Conservation (phyloP, 1,140 invertebrate species). For the Hesperophylax magnus region DNA sequence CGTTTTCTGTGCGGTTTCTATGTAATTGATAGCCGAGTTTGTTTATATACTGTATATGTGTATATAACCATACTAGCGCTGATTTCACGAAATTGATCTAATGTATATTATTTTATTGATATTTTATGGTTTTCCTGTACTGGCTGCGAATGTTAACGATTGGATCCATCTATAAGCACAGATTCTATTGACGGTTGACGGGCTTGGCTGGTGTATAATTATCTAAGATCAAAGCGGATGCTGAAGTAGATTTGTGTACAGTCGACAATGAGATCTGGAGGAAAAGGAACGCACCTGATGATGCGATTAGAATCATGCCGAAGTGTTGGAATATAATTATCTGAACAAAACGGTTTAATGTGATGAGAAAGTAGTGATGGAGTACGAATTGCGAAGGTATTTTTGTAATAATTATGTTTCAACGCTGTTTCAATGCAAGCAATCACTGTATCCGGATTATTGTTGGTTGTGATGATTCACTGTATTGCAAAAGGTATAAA, state of each 20-base stretch:
- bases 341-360: not conserved
- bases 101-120: too few relatives aligned
- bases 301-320: not conserved
- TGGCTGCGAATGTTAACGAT: not conserved
- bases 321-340: not conserved
- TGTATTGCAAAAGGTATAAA: too few relatives aligned
- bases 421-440: too few relatives aligned
- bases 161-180: not conserved
- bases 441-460: too few relatives aligned
- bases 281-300: not conserved
- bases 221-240: conserved; percentile 10
- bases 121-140: too few relatives aligned
- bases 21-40: too few relatives aligned
- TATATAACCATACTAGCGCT: too few relatives aligned
- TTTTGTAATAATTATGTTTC: not conserved
- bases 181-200: conserved; percentile 13
- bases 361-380: not conserved
- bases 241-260: not conserved
- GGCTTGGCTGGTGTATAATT: not conserved
- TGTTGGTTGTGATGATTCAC: too few relatives aligned
- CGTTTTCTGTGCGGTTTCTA: too few relatives aligned
- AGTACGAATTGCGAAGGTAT: not conserved
- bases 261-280: not conserved
- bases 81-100: too few relatives aligned
- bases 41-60: too few relatives aligned